These are phyloP conservation scores for Channa maculata DNA, from an alignment of 2,113 vertebrate genomes.

Conservation along the genomic window DNA sequence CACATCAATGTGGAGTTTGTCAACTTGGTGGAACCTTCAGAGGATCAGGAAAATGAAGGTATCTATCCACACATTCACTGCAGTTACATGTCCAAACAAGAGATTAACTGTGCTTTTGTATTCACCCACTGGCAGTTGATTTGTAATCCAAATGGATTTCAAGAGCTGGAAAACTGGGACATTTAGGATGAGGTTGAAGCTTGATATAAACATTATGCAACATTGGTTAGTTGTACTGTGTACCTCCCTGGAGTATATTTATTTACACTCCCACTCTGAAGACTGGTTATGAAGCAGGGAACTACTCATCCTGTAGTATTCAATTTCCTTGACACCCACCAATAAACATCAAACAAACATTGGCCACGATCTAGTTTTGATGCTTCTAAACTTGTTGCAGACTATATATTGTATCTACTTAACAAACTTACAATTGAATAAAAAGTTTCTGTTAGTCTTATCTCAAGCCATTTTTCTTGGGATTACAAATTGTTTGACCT, in stretches of 20 bases:
- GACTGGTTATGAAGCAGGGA: constrained; percentile 1
- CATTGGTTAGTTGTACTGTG: constrained; percentile 3
- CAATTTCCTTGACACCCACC: constrained; percentile 60
- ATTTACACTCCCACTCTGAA: constrained; percentile 17
- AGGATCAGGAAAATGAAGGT: constrained; percentile 96
- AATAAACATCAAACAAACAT: constrained; percentile 53
- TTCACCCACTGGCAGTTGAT: constrained; percentile 18
- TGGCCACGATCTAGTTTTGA: constrained; percentile 36
- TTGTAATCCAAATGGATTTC: background rate
- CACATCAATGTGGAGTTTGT: constrained; percentile 96
- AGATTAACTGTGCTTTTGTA: constrained; percentile 1
- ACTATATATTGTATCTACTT: too few relatives aligned
- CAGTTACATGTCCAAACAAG: constrained; percentile 17
- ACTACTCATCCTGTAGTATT: constrained; percentile 45
- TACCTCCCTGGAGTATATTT: constrained; percentile 14
- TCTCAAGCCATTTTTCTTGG: background rate
- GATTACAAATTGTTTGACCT: background rate
- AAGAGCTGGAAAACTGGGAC: constrained; percentile 28
- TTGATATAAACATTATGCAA: constrained; percentile 9
- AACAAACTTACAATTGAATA: too few relatives aligned
- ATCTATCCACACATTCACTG: constrained; percentile 16
- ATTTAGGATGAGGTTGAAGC: constrained; percentile 2
- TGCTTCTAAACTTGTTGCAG: background rate
- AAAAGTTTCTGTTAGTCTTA: background rate
- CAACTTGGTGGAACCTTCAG: constrained; percentile 92